These are phyloP conservation scores for Charina bottae DNA, from an alignment of 2,113 vertebrate genomes.

Conservation along the genomic window DNA sequence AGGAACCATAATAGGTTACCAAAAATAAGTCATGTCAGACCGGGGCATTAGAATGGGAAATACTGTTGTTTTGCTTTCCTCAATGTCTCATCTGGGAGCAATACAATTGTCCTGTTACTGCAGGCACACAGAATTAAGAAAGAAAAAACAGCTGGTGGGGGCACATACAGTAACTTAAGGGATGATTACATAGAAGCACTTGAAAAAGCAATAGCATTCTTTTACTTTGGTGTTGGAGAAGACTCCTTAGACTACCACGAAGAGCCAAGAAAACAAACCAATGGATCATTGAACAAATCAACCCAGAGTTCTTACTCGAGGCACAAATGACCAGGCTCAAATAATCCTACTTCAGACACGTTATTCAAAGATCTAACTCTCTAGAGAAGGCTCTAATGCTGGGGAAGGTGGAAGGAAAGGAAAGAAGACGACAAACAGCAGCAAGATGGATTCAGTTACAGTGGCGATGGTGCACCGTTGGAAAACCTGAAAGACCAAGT, in stretches of 20 bases:
- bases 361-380: background rate
- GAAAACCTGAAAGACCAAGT: background rate
- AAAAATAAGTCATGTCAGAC: background rate
- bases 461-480: background rate
- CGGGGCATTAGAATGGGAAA: background rate
- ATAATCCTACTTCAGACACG: background rate
- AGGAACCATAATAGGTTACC: background rate
- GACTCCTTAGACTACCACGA: background rate
- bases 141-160: background rate
- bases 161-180: background rate
- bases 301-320: background rate
- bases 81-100: background rate
- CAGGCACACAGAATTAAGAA: background rate
- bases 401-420: background rate
- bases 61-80: background rate
- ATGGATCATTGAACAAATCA: background rate
- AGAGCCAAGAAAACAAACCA: background rate
- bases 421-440: background rate
- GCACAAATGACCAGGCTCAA: background rate
- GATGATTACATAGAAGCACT: background rate
- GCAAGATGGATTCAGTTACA: background rate
- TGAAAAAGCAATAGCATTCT: background rate
- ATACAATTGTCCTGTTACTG: background rate
- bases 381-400: background rate
- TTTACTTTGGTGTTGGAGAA: background rate